Conservation (phyloP, 2,113 vertebrate species). For the Oreocharis arfaki region DNA sequence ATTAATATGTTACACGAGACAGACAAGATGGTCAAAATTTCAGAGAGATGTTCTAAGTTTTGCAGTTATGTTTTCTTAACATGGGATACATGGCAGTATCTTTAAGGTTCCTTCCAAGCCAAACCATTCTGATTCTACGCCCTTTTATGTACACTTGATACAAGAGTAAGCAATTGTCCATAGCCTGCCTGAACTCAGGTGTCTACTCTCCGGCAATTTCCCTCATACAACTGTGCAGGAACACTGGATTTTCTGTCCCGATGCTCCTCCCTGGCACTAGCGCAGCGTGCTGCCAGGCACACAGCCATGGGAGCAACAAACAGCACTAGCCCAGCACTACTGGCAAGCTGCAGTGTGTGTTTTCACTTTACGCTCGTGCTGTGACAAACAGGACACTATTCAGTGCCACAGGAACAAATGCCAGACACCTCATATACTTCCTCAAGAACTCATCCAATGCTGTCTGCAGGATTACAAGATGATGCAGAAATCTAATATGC, state of each 20-base stretch:
- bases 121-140: neutral
- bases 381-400: neutral
- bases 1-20: neutral
- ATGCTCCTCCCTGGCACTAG: neutral
- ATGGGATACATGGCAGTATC: neutral
- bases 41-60: neutral
- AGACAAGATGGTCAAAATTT: neutral
- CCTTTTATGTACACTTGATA: neutral
- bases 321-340: neutral
- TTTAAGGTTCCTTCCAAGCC: neutral
- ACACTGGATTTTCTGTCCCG: accelerated
- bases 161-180: neutral
- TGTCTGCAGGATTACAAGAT: neutral
- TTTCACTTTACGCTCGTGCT: accelerated
- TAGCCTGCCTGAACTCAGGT: neutral
- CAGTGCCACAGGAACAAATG: neutral
- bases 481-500: neutral
- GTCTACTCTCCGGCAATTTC: neutral
- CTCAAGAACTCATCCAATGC: neutral
- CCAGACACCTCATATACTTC: neutral
- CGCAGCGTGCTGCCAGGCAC: neutral
- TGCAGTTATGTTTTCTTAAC: neutral
- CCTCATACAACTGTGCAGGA: neutral
- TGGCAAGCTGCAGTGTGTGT: neutral
- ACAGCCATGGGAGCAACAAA: neutral